These are phyloP conservation scores for Callionymus lyra DNA, from an alignment of 2,113 vertebrate species.

Conservation along the genomic window DNA sequence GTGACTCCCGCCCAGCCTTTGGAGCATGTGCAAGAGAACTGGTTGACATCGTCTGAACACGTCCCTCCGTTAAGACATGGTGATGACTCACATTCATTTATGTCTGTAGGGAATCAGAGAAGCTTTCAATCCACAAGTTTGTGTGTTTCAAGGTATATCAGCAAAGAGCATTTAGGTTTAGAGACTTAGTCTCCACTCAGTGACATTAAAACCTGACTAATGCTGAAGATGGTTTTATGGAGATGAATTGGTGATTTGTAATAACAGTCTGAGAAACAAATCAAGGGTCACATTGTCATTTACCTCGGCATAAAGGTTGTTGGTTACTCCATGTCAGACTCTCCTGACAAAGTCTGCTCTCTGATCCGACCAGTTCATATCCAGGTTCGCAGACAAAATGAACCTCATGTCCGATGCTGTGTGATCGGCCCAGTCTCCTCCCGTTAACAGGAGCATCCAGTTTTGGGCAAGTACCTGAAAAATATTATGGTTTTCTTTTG, in stretches of 20 bases:
- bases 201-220: background rate
- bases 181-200: too few relatives aligned
- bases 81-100: conserved; percentile 69
- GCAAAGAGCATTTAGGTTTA: background rate
- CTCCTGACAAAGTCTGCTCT: conserved; percentile 69
- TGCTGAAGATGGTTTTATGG: background rate
- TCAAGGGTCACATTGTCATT: conserved; percentile 9
- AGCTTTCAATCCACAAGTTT: background rate
- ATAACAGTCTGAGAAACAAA: background rate
- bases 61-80: conserved; percentile 75
- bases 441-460: conserved; percentile 59
- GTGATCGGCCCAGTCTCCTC: conserved; percentile 65
- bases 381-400: conserved; percentile 72
- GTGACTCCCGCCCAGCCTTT: conserved; percentile 71
- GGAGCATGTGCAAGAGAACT: conserved; percentile 71
- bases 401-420: conserved; percentile 66
- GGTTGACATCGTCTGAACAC: conserved; percentile 70
- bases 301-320: conserved; percentile 70
- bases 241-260: too few relatives aligned
- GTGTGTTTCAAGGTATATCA: too few relatives aligned
- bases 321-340: conserved; percentile 71
- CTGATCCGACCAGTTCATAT: conserved; percentile 70
- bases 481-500: background rate
- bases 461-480: conserved; percentile 67
- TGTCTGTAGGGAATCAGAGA: conserved; percentile 52